A percentile compares a stretch with the other conserved stretches of the same genome.
phyloP scores from a whole-genome alignment of 2,113 vertebrate species.

The Ia io region DNA sequence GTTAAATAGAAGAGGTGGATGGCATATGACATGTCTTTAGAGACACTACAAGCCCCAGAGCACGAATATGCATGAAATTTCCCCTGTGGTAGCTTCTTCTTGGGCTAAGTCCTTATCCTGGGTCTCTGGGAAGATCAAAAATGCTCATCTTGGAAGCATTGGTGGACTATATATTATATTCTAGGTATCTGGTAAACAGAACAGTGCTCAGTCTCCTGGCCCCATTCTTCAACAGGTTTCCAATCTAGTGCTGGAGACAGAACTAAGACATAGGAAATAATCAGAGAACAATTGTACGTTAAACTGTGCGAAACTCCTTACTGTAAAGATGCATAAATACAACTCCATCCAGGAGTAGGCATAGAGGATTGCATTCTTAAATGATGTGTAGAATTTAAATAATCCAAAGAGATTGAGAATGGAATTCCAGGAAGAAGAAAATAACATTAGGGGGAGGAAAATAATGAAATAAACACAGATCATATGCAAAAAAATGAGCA shows the following conservation, averaged over 20 bases:
- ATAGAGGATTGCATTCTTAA: fast-evolving
- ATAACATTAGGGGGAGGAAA: not conserved
- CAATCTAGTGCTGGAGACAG: not conserved
- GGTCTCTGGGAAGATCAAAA: not conserved
- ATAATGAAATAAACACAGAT: not conserved
- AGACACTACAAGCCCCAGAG: fast-evolving
- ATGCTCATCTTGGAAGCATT: not conserved
- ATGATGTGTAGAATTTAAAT: not conserved
- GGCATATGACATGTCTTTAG: fast-evolving
- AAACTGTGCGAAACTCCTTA: not conserved
- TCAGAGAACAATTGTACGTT: not conserved
- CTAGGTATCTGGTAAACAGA: not conserved
- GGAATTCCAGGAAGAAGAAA: not conserved
- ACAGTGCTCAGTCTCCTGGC: not conserved
- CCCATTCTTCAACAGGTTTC: not conserved
- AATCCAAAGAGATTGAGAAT: not conserved
- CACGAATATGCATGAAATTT: not conserved
- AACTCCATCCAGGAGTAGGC: fast-evolving
- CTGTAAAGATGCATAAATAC: fast-evolving
- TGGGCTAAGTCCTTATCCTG: not conserved
- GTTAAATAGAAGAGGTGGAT: not conserved
- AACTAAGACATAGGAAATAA: not conserved
- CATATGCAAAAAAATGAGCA: not conserved
- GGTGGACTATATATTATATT: not conserved
- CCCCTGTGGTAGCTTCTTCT: not conserved